A percentile compares a stretch with the other conserved stretches of the same genome.
phyloP scores from a whole-genome alignment of 2,113 vertebrate species.

The Pelusios castaneus region DNA sequence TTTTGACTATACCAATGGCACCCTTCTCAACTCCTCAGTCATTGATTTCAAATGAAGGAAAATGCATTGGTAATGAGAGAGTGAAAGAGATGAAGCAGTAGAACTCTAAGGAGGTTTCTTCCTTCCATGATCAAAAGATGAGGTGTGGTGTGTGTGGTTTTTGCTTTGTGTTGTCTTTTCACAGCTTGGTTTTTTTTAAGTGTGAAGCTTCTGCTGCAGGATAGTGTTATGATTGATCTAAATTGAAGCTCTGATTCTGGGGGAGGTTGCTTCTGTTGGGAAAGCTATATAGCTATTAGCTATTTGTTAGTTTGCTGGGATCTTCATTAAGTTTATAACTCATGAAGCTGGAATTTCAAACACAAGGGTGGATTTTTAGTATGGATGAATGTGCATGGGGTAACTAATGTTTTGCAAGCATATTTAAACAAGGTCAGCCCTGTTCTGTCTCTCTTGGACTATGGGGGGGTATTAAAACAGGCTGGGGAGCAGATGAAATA shows the following conservation, averaged over 20 bases:
- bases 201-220: neutral
- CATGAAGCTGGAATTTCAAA: neutral
- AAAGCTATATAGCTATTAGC: neutral
- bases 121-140: fast-evolving
- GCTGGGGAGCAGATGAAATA: neutral
- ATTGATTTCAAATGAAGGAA: neutral
- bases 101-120: neutral
- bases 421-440: fast-evolving
- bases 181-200: neutral
- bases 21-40: fast-evolving
- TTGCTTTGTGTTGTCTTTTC: neutral
- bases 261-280: neutral
- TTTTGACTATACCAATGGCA: neutral
- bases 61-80: neutral
- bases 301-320: neutral
- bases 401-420: neutral
- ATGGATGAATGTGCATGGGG: neutral
- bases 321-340: neutral
- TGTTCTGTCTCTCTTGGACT: neutral
- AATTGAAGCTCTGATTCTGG: neutral
- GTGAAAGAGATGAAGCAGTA: neutral
- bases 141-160: neutral
- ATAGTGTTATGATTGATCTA: neutral
- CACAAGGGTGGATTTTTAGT: neutral
- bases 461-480: fast-evolving